Evolutionary conservation across 2,797 vertebrate species (phyloP).

Genomic region (Anisognathus igniventris): DNA sequence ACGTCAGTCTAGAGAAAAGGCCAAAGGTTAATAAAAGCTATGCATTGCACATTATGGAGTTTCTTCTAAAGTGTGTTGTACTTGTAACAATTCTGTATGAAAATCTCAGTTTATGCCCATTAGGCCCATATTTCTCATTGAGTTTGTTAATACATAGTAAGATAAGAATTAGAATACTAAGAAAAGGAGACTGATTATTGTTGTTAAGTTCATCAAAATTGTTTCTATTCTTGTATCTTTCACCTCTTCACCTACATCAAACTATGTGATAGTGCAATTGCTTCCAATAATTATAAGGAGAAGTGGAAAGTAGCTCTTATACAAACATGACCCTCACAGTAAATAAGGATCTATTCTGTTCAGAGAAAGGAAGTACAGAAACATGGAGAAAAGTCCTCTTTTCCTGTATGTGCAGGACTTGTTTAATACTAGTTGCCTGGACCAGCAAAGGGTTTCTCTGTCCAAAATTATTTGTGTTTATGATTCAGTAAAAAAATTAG

Average conservation of each 20-base stretch:
- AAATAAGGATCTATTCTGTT: neutral
- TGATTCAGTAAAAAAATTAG: neutral
- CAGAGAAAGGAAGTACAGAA: neutral
- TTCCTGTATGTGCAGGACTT: neutral
- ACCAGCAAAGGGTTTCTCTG: neutral
- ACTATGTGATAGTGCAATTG: neutral
- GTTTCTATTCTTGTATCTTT: neutral
- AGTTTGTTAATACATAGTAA: neutral
- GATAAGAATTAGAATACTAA: neutral
- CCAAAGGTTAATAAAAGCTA: neutral
- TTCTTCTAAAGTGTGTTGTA: neutral
- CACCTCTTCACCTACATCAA: neutral
- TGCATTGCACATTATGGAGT: neutral
- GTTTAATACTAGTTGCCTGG: neutral
- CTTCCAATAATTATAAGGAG: neutral
- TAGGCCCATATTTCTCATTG: neutral
- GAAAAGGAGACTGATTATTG: neutral
- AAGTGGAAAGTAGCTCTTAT: neutral
- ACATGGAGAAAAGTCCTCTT: neutral
- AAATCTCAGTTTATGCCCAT: neutral
- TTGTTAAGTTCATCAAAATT: neutral
- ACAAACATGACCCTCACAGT: neutral
- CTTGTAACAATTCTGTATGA: neutral
- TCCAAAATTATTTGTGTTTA: neutral
- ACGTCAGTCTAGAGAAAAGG: slow-evolving; percentile 1